A percentile compares a stretch with the other conserved stretches of the same genome.
phyloP scores from a whole-genome alignment of 2,113 vertebrate species.

The Hyperoodon ampullatus region DNA sequence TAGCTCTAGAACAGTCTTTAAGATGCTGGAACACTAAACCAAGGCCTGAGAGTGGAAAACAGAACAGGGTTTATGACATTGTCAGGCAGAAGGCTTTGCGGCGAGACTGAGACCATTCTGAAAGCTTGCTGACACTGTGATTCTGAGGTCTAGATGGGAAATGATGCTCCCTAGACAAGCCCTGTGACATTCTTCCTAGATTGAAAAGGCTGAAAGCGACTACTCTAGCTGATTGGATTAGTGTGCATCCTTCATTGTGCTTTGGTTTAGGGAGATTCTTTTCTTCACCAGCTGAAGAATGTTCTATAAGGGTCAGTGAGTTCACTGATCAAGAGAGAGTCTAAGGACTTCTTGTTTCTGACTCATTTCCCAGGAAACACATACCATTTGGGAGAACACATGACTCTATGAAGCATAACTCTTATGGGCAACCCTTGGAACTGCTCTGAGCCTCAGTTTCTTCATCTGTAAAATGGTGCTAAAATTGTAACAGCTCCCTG shows the following conservation, averaged over 20 bases:
- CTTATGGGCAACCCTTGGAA: neutral
- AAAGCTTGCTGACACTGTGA: neutral
- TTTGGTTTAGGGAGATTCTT: neutral
- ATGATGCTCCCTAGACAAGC: neutral
- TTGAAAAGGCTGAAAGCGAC: neutral
- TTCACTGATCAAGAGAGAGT: neutral
- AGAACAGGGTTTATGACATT: neutral
- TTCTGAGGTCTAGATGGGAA: neutral
- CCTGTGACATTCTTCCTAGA: neutral
- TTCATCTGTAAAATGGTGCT: neutral
- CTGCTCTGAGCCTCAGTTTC: neutral
- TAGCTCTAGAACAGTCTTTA: constrained; percentile 26
- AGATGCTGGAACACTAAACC: neutral
- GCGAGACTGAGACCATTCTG: neutral
- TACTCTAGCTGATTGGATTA: constrained; percentile 45
- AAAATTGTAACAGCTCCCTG: neutral
- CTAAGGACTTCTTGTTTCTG: neutral
- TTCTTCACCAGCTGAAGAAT: neutral
- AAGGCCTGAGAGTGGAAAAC: neutral
- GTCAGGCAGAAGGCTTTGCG: neutral
- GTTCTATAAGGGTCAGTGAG: neutral
- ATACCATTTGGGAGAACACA: neutral
- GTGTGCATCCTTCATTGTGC: neutral
- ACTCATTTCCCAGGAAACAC: neutral
- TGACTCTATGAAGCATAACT: neutral